A percentile compares a stretch with the other conserved stretches of the same genome.
Evolutionary conservation across 2,888 invertebrate genomes (phyloP).

Genomic region (Scaptomyza tumidula): DNA sequence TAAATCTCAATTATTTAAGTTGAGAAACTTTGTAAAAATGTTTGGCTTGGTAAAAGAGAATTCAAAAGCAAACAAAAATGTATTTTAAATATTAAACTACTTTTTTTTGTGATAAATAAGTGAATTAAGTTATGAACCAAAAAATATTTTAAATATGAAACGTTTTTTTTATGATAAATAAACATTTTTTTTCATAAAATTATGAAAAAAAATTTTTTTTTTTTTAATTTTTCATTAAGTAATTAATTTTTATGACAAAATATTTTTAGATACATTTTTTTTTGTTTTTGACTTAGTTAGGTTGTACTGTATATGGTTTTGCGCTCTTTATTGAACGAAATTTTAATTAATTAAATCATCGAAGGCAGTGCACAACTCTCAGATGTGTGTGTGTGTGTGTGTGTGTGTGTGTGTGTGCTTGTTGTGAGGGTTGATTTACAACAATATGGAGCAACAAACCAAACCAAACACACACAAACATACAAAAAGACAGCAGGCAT

Average conservation of each 20-base stretch:
- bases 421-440: conserved; percentile 51
- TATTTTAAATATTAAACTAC: too few relatives aligned
- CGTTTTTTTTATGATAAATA: too few relatives aligned
- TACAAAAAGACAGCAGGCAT: conserved; percentile 25
- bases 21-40: too few relatives aligned
- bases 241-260: background rate
- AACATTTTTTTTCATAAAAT: too few relatives aligned
- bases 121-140: too few relatives aligned
- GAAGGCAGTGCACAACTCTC: conserved; percentile 58
- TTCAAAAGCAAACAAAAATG: too few relatives aligned
- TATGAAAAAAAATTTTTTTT: too few relatives aligned
- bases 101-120: too few relatives aligned
- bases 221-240: too few relatives aligned
- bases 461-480: conserved; percentile 17
- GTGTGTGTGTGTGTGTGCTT: conserved; percentile 37
- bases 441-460: conserved; percentile 36
- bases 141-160: too few relatives aligned
- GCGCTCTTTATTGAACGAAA: conserved; percentile 78
- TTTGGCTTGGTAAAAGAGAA: too few relatives aligned
- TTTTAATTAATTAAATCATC: conserved; percentile 82
- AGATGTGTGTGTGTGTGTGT: conserved; percentile 41
- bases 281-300: conserved; percentile 19
- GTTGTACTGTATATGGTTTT: conserved; percentile 43
- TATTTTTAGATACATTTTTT: background rate
- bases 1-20: too few relatives aligned